Conservation (phyloP, 2,888 invertebrate genomes). For the Busseola fusca region DNA sequence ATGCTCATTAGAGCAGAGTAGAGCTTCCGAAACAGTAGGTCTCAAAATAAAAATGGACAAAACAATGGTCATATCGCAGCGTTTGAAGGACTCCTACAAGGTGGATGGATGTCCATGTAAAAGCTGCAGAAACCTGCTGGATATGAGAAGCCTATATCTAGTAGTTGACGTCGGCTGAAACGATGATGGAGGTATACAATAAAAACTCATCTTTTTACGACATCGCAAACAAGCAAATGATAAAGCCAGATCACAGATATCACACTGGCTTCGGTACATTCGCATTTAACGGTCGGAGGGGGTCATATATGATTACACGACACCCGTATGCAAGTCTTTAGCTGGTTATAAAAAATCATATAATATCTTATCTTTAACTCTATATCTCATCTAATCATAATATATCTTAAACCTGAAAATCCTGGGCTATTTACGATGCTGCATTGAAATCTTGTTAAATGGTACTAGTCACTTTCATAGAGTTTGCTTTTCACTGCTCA, state of each 20-base stretch:
- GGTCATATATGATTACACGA: neutral
- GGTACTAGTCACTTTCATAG: conserved; percentile 35
- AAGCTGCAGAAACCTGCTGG: neutral
- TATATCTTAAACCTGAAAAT: neutral
- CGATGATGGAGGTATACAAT: neutral
- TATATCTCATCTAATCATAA: too few species aligned
- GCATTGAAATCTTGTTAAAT: conserved; percentile 14
- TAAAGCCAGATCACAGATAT: neutral
- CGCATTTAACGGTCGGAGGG: neutral
- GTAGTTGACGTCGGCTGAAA: neutral
- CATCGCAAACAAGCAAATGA: neutral
- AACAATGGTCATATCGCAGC: neutral
- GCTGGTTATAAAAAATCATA: neutral
- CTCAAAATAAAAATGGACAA: neutral
- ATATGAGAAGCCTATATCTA: neutral
- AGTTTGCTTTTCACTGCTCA: conserved; percentile 49
- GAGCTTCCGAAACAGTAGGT: neutral
- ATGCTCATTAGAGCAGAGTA: neutral
- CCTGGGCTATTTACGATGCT: neutral
- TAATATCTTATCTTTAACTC: too few species aligned
- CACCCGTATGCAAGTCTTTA: neutral
- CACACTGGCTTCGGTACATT: neutral
- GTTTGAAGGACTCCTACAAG: neutral
- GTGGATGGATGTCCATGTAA: neutral
- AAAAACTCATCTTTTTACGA: neutral